Percentiles rank a stretch among this genome's conserved stretches.
Conservation (phyloP, 2,888 invertebrate species). For the Meteorus colon region DNA sequence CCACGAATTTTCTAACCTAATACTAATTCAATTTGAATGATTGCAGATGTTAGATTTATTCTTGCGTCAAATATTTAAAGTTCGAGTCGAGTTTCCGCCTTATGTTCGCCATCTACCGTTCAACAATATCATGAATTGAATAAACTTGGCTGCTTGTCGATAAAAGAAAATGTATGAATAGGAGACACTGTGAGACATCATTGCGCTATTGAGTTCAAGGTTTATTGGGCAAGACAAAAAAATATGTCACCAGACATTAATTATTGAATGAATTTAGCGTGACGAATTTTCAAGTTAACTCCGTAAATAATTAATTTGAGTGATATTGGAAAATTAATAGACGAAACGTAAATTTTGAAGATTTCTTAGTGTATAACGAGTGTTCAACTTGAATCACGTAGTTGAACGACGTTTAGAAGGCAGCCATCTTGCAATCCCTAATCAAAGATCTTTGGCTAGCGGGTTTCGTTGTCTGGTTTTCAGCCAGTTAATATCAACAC, state of each 20-base stretch:
- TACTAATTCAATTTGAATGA: neutral
- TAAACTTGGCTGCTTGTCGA: constrained; percentile 64
- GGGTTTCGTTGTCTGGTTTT: constrained; percentile 87
- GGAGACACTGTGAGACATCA: constrained; percentile 41
- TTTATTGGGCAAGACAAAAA: constrained; percentile 48
- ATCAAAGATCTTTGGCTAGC: constrained; percentile 90
- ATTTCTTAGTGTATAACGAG: constrained; percentile 40
- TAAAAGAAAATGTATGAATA: constrained; percentile 68
- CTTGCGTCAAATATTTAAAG: neutral
- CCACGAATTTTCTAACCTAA: neutral
- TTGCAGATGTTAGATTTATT: neutral
- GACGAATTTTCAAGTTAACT: neutral
- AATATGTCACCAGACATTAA: constrained; percentile 38
- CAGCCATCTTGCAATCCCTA: constrained; percentile 91
- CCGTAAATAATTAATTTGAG: neutral
- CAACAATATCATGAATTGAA: constrained; percentile 45
- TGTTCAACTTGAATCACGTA: constrained; percentile 78
- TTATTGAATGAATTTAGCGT: neutral
- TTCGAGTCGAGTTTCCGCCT: constrained; percentile 48
- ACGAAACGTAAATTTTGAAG: neutral
- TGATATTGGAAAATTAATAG: neutral
- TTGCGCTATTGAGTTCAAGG: constrained; percentile 52
- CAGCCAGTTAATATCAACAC: constrained; percentile 83
- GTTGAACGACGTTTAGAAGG: constrained; percentile 86
- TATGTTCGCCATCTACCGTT: constrained; percentile 51